phyloP scores from a whole-genome alignment of 2,888 invertebrate genomes.

The Melieria crassipennis region DNA sequence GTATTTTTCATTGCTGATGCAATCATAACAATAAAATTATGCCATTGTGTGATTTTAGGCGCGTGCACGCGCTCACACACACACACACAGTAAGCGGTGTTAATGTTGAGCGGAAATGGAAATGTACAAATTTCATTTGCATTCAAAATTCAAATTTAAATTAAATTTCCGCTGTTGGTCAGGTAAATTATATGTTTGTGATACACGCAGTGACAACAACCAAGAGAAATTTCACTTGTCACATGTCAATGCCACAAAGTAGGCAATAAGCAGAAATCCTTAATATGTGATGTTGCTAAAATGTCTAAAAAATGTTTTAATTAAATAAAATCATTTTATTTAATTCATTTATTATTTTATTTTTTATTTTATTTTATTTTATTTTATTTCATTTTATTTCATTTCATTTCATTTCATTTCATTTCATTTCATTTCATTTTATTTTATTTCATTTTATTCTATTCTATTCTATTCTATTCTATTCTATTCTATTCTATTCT shows the following conservation, averaged over 20 bases:
- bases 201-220: too few relatives aligned
- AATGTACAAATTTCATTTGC: not conserved
- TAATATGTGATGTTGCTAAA: too few relatives aligned
- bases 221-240: too few relatives aligned
- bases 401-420: not conserved
- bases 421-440: constrained; percentile 6
- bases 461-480: constrained; percentile 1
- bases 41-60: constrained; percentile 34
- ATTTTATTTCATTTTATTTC: constrained; percentile 6
- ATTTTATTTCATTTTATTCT: constrained; percentile 3
- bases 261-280: not conserved
- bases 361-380: not conserved
- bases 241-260: too few relatives aligned
- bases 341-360: not conserved
- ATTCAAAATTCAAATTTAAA: not conserved
- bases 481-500: constrained; percentile 3
- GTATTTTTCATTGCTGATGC: constrained; percentile 34
- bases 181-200: too few relatives aligned
- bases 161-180: not conserved
- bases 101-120: not conserved
- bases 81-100: too few relatives aligned
- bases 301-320: too few relatives aligned
- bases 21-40: constrained; percentile 48
- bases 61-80: not conserved
- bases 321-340: not conserved